These are phyloP conservation scores for Sanderia malayensis DNA, from an alignment of 30 jellyfish, hydroid and myxozoan genomes.

Conservation along the genomic window DNA sequence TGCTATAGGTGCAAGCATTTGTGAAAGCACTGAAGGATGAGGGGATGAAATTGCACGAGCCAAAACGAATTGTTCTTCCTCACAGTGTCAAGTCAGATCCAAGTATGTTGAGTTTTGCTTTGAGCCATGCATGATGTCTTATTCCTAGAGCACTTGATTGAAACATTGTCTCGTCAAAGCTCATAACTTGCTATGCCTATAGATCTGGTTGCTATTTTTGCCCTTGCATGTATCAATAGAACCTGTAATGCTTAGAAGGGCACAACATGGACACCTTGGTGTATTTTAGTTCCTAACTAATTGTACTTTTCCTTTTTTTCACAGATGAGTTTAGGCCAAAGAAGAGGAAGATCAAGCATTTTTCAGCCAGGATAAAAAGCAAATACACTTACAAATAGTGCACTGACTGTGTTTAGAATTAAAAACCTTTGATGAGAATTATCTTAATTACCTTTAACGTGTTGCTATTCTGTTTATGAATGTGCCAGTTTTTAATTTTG, in stretches of 20 bases:
- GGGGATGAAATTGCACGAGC: conserved; percentile 32
- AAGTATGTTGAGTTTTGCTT: conserved; percentile 6
- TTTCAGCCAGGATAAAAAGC: conserved; percentile 40
- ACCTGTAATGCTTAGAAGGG: no score
- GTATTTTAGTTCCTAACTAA: neutral
- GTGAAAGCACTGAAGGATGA: conserved; percentile 29
- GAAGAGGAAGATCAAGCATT: conserved; percentile 44
- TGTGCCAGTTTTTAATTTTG: no score
- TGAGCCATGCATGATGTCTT: no score
- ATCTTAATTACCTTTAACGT: no score
- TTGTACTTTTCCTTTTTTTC: neutral
- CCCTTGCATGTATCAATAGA: no score
- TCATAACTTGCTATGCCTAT: no score
- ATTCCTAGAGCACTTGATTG: no score
- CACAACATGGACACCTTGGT: no score
- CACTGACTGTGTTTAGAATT: neutral
- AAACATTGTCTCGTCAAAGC: no score
- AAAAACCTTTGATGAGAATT: no score
- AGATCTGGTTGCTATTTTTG: no score
- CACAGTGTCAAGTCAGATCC: conserved; percentile 25
- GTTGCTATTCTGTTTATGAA: no score
- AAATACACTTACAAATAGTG: conserved; percentile 19
- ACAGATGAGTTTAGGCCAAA: conserved; percentile 45
- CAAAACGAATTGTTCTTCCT: conserved; percentile 38
- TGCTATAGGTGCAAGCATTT: conserved; percentile 29